Evolutionary conservation across 2,113 vertebrate genomes (phyloP).

Genomic region (Otis tarda): DNA sequence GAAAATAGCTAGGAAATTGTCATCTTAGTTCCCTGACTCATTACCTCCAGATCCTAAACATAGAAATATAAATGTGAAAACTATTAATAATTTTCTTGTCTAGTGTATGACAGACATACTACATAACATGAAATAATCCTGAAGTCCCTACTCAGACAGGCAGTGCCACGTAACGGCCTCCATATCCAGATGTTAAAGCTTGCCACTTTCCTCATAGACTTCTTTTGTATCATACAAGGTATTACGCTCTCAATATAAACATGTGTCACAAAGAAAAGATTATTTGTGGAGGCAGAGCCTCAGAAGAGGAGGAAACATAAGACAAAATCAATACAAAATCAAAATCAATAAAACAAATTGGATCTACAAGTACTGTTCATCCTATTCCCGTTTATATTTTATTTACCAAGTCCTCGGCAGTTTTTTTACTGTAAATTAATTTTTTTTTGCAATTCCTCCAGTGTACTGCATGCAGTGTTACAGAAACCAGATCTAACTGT

Average conservation of each 20-base stretch:
- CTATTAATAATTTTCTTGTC: neutral
- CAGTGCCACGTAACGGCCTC: neutral
- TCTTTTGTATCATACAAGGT: neutral
- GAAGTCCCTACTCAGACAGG: neutral
- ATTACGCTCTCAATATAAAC: neutral
- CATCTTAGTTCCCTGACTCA: neutral
- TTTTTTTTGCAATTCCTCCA: neutral
- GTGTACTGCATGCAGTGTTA: neutral
- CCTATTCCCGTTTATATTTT: slow-evolving; percentile 2
- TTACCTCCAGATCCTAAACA: neutral
- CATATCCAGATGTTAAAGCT: neutral
- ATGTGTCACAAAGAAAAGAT: neutral
- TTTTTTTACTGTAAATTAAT: neutral
- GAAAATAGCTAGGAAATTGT: neutral
- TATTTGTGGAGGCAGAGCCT: neutral
- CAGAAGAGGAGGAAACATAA: neutral
- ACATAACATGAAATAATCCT: neutral
- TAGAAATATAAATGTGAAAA: neutral
- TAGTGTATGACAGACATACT: neutral
- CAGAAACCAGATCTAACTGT: neutral
- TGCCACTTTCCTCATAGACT: neutral
- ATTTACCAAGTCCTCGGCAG: neutral
- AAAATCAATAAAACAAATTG: slow-evolving; percentile 30
- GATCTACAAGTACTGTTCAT: neutral
- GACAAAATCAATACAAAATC: slow-evolving; percentile 27